These are phyloP conservation scores for Archivesica marissinica DNA, from an alignment of 1,140 invertebrate genomes.

Conservation along the genomic window DNA sequence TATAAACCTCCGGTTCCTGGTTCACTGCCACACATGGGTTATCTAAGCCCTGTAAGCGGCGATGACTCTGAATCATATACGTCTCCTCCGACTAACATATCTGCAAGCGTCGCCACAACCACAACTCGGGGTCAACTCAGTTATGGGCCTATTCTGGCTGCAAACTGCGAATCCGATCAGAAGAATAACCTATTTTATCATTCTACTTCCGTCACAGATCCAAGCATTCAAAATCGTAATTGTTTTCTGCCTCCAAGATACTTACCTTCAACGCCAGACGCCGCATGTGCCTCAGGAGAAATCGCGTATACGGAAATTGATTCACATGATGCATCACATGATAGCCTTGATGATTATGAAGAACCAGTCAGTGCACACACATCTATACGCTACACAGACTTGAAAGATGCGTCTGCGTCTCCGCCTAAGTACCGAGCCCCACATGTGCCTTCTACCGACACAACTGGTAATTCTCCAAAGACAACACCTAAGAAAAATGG, in stretches of 20 bases:
- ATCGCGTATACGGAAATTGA: neutral
- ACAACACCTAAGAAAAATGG: slow-evolving; percentile 12
- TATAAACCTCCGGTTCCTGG: slow-evolving; percentile 52
- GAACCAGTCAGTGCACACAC: slow-evolving; percentile 38
- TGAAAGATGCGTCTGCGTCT: neutral
- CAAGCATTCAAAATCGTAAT: slow-evolving; percentile 6
- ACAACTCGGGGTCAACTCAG: slow-evolving; percentile 54
- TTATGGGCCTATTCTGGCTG: slow-evolving; percentile 52
- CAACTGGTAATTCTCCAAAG: neutral
- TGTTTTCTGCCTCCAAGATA: neutral
- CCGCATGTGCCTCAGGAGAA: neutral
- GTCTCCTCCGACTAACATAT: neutral
- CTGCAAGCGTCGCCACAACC: neutral
- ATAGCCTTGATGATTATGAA: slow-evolving; percentile 48
- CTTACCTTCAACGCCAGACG: neutral
- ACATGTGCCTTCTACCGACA: neutral
- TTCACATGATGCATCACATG: neutral
- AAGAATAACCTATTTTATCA: slow-evolving; percentile 45
- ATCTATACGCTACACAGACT: slow-evolving; percentile 26
- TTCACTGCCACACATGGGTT: neutral
- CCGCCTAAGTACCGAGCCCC: slow-evolving; percentile 31
- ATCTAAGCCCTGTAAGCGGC: slow-evolving; percentile 45
- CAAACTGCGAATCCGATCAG: neutral
- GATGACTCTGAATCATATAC: slow-evolving; percentile 44
- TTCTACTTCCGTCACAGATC: slow-evolving; percentile 23